Evolutionary conservation across 2,888 invertebrate species (phyloP), one percentile per base, ranked within the genome.

Genomic region (Tinea trinotella): DNA sequence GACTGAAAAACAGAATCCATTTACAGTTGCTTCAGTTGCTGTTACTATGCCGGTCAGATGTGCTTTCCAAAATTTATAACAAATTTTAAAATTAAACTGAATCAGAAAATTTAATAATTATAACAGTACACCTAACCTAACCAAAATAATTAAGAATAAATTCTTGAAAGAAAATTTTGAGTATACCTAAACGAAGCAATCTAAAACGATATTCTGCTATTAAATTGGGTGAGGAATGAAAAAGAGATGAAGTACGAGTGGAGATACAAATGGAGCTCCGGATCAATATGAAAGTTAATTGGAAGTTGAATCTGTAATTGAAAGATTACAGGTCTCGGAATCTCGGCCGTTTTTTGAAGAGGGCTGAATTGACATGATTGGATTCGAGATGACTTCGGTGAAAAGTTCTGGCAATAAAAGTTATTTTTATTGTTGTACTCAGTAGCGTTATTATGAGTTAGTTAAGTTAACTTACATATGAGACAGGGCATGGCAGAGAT

Each of bases 291-390:
- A 64, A 74, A 76, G 68, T 76, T 79, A 77, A 79, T 80, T 79
- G 78, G 74, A 73, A 69, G 73, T 76, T 72, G 76, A 76, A 76
- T 77, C 71, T 68, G 70, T 75, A 76, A 79, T 76, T 76, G 74
- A 72, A 74, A 74, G 75, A 74, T 76, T 73, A 74, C 70, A 68
- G 69, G 67, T 70, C 63, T 61, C 58, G 56, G 58, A 59, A 63
- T 66, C 20, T 40, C 40, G 12, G 4, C 19, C 46, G 46, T 46
- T 46, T 40, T 40, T 46, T 18, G 19, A 46, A 46, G 46, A 19
- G 46, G 46, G 17, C 46, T 19, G 18, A 19, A 46, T 46, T 46
- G 46, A 17, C 46, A 15, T 44, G 54, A 54, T 54, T 36, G 54
- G 46, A 46, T 54, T 46, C 24, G 44, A 36, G 20, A 53, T 22